phyloP scores from a whole-genome alignment of 2,888 invertebrate genomes.

The Leptinotarsa rubiginosa region DNA sequence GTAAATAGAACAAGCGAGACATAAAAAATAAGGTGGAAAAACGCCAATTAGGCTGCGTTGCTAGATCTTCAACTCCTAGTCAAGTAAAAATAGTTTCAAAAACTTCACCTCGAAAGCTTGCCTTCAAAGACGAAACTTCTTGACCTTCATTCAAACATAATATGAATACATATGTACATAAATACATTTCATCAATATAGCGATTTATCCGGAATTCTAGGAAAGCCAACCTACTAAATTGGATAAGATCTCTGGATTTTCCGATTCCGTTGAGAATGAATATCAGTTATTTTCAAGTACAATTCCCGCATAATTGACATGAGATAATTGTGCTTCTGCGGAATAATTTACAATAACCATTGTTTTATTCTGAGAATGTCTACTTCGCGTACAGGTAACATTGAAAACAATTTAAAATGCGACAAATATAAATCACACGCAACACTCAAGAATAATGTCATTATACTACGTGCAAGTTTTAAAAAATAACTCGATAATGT shows the following conservation, averaged over 20 bases:
- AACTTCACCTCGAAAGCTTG: no score
- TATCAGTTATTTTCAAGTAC: not conserved
- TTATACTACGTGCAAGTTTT: not conserved
- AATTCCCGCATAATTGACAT: conserved; percentile 1
- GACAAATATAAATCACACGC: not conserved
- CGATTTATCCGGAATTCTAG: not conserved
- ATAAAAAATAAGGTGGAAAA: no score
- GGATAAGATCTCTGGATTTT: not conserved
- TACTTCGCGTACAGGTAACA: not conserved
- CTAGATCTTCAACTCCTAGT: no score
- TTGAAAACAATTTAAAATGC: not conserved
- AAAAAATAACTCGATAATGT: not conserved
- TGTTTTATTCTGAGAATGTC: not conserved
- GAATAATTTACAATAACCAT: conserved; percentile 2
- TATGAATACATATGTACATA: no score
- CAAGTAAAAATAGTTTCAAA: no score
- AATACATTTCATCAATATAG: not conserved
- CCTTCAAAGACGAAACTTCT: no score
- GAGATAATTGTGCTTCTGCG: not conserved
- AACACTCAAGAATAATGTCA: not conserved
- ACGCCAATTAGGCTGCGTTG: no score
- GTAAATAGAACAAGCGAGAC: no score
- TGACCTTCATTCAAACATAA: no score
- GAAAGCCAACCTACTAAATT: not conserved
- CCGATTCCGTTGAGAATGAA: not conserved